A percentile compares a stretch with the other conserved stretches of the same genome.
These are phyloP conservation scores for Smittia sp. DNA, from an alignment of 2,888 invertebrate genomes.

Conservation along the genomic window DNA sequence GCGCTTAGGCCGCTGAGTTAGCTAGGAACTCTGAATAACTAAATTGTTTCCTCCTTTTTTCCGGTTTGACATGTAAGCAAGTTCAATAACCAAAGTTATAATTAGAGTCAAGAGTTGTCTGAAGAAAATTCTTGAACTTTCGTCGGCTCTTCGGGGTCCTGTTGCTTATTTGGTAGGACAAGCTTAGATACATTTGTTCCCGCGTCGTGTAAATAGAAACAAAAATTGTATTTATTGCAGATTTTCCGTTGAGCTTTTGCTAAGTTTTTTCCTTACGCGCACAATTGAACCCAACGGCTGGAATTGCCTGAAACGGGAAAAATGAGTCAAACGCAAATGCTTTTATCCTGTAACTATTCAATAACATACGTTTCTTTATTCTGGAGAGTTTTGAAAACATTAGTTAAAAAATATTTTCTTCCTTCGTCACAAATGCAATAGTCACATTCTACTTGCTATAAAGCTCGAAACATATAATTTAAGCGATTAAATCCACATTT, in stretches of 20 bases:
- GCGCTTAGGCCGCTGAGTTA: background rate
- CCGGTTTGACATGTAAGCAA: background rate
- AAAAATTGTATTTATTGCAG: too few relatives aligned
- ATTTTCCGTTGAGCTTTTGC: too few relatives aligned
- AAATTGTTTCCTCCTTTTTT: background rate
- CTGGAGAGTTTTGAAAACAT: background rate
- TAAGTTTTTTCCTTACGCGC: background rate
- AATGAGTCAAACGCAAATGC: background rate
- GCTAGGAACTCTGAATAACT: background rate
- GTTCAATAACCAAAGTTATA: constrained; percentile 3
- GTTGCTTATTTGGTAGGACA: background rate
- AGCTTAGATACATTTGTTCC: background rate
- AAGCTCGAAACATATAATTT: background rate
- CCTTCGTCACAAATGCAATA: background rate
- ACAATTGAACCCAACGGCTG: background rate
- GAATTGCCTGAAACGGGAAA: background rate
- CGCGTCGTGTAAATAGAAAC: too few relatives aligned
- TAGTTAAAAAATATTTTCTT: background rate
- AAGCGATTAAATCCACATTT: constrained; percentile 3
- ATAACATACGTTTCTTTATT: constrained; percentile 8
- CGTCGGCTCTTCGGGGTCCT: background rate
- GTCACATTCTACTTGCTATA: constrained; percentile 3
- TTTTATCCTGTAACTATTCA: background rate
- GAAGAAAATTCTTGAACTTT: background rate
- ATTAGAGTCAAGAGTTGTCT: background rate